Percentiles rank a stretch among this genome's conserved stretches.
phyloP scores from a whole-genome alignment of 2,113 vertebrate genomes.

The Chitala chitala region DNA sequence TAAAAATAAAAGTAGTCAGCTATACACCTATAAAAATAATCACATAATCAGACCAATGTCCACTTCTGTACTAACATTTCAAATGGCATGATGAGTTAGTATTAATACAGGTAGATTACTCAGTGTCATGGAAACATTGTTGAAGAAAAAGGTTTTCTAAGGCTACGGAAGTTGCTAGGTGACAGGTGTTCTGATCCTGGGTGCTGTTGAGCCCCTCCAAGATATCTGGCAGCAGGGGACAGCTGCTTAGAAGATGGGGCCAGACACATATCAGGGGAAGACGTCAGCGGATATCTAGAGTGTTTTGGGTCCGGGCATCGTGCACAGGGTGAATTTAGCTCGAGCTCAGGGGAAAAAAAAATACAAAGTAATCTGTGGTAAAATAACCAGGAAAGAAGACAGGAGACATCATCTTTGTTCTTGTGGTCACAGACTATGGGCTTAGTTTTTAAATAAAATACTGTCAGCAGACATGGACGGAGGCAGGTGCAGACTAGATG shows the following conservation, averaged over 20 bases:
- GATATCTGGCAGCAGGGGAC: not conserved
- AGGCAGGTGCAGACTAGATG: too few relatives aligned
- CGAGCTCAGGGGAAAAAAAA: not conserved
- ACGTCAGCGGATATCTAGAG: too few relatives aligned
- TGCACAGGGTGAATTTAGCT: not conserved
- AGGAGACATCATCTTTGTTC: not conserved
- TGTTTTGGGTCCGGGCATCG: not conserved
- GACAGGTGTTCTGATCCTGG: conserved; percentile 8
- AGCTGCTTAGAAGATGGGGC: conserved; percentile 2
- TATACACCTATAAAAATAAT: too few relatives aligned
- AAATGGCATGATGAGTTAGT: not conserved
- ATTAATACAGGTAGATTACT: not conserved
- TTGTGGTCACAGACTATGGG: not conserved
- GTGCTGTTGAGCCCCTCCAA: not conserved
- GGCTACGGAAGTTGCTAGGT: not conserved
- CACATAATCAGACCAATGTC: too few relatives aligned
- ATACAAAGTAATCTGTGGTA: not conserved
- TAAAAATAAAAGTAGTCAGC: too few relatives aligned
- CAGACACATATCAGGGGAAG: too few relatives aligned
- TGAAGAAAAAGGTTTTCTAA: not conserved
- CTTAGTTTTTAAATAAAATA: too few relatives aligned
- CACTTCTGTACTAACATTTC: not conserved
- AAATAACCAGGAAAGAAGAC: not conserved
- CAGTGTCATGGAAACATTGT: not conserved
- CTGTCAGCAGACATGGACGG: too few relatives aligned